phyloP scores from a whole-genome alignment of 2,797 vertebrate species.

The Pipistrellus kuhlii region DNA sequence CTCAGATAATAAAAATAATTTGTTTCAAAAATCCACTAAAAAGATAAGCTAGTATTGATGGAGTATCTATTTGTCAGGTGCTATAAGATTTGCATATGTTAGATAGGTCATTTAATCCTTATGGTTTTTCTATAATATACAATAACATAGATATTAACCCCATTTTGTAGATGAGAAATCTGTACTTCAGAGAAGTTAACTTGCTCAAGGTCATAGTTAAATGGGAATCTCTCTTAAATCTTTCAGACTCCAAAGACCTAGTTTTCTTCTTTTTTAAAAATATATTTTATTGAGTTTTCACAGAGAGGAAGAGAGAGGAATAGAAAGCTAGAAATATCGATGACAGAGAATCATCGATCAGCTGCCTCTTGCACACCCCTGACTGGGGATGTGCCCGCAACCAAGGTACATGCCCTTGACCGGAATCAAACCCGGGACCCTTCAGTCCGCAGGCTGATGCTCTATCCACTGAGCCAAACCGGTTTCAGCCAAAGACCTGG shows the following conservation, averaged over 20 bases:
- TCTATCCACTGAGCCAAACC: no score
- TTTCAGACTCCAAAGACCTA: not conserved
- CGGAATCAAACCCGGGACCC: no score
- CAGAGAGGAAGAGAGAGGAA: no score
- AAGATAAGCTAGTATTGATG: not conserved
- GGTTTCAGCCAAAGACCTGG: not conserved
- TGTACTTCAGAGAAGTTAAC: conserved; percentile 14
- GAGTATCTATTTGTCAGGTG: not conserved
- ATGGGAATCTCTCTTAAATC: not conserved
- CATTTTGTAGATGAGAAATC: not conserved
- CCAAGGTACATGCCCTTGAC: no score
- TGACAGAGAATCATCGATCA: no score
- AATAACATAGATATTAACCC: not conserved
- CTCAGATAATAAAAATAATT: not conserved
- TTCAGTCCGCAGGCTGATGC: no score
- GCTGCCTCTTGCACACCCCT: no score
- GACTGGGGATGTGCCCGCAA: no score
- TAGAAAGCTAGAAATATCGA: no score
- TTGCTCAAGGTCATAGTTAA: not conserved
- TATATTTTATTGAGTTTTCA: no score
- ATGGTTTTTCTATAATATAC: not conserved
- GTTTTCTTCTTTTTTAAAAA: not conserved
- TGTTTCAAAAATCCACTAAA: not conserved
- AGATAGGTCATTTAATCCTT: not conserved
- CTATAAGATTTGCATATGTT: not conserved